Conservation (phyloP, 2,113 vertebrate species). For the Ancistrus triradiatus region DNA sequence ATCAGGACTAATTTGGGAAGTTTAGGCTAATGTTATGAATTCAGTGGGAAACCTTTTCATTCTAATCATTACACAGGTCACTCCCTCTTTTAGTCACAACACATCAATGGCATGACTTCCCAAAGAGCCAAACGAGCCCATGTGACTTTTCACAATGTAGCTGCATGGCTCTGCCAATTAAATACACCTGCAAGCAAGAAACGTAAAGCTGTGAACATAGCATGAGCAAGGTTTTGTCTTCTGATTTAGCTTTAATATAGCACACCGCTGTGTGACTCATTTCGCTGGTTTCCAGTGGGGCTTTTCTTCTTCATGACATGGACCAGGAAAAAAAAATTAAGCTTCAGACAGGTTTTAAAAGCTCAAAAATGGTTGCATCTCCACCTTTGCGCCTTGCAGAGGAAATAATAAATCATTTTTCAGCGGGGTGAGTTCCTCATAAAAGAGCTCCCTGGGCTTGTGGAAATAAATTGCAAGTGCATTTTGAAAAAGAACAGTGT, state of each 20-base stretch:
- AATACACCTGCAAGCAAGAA: background rate
- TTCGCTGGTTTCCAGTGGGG: slow-evolving; percentile 37
- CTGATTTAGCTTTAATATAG: too few relatives aligned
- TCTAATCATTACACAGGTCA: slow-evolving; percentile 31
- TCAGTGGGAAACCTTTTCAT: slow-evolving; percentile 49
- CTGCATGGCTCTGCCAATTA: background rate
- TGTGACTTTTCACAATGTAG: background rate
- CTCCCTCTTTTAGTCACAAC: slow-evolving; percentile 21
- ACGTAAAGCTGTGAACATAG: slow-evolving; percentile 17
- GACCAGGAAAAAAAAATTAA: slow-evolving; percentile 25
- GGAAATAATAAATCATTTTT: slow-evolving; percentile 41
- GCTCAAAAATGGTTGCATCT: slow-evolving; percentile 24
- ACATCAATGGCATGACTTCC: slow-evolving; percentile 30
- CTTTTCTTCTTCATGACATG: slow-evolving; percentile 14
- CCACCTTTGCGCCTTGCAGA: slow-evolving; percentile 21
- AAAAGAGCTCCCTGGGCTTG: slow-evolving; percentile 15
- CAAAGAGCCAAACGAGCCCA: slow-evolving; percentile 21
- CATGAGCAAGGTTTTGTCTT: too few relatives aligned
- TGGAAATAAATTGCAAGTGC: slow-evolving; percentile 29
- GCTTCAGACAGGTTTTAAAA: slow-evolving; percentile 17
- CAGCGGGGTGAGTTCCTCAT: background rate
- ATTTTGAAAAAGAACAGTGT: slow-evolving; percentile 18
- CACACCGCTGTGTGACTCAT: slow-evolving; percentile 42
- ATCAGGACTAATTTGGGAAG: slow-evolving; percentile 52
- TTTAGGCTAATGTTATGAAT: slow-evolving; percentile 54